phyloP scores from a whole-genome alignment of 2,797 vertebrate genomes.

The Pygocentrus nattereri region DNA sequence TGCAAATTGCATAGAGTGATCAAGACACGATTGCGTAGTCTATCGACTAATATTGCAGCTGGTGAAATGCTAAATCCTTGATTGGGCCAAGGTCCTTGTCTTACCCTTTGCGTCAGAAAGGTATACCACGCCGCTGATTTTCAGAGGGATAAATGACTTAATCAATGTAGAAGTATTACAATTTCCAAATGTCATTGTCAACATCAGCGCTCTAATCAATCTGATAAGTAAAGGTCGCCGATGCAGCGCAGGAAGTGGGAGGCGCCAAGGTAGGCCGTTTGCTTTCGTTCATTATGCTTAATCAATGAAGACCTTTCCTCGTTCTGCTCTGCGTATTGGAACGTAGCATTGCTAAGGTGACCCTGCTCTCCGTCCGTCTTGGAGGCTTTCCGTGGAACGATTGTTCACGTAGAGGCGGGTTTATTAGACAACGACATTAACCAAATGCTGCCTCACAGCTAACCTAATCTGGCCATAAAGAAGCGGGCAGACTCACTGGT shows the following conservation, averaged over 20 bases:
- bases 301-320: slow-evolving; percentile 72
- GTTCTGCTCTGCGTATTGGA: slow-evolving; percentile 53
- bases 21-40: not conserved
- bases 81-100: slow-evolving; percentile 35
- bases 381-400: not conserved
- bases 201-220: slow-evolving; percentile 78
- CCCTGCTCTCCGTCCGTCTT: slow-evolving; percentile 32
- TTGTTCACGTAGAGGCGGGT: slow-evolving; percentile 6
- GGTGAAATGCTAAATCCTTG: slow-evolving; percentile 35
- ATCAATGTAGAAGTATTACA: slow-evolving; percentile 76
- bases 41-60: slow-evolving; percentile 20
- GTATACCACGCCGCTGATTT: slow-evolving; percentile 35
- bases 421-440: not conserved
- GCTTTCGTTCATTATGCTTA: slow-evolving; percentile 73
- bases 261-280: slow-evolving; percentile 64
- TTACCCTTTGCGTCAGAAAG: slow-evolving; percentile 42
- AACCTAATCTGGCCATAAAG: slow-evolving; percentile 35
- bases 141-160: slow-evolving; percentile 71
- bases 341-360: slow-evolving; percentile 49
- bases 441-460: slow-evolving; percentile 2
- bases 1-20: not conserved
- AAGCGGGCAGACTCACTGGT: too few relatives aligned
- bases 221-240: slow-evolving; percentile 81
- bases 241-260: slow-evolving; percentile 61
- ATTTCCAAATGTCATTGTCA: slow-evolving; percentile 83